Base-by-base conservation (phyloP, 2,888 invertebrate genomes). In the Tachystola acroxantha region DNA sequence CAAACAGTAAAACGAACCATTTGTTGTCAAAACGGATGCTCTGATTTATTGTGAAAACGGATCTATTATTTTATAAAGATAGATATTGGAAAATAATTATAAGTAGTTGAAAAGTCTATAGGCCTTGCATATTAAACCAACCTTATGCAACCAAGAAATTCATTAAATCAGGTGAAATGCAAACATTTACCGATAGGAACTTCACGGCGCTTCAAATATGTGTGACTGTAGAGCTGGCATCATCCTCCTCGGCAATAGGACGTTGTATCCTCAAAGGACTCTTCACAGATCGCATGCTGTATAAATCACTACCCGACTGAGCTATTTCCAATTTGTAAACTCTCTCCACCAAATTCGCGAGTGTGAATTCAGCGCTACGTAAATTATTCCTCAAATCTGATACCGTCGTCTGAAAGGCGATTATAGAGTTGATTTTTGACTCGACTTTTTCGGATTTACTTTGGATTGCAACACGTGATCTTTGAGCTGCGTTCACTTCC, bases 371-470 rank as follows among this genome's bases (percentile, higher is more conserved):
- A 1, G 64, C 69, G 0, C 25, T 6, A 0, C 41, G 47, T 9
- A 84, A 47, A 26, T 70, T 63, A 6, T 66, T 53, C 3, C 68
- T 57, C 4, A 85, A 43, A 2, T 40, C 36, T 1, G 39, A 32
- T 4, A 85, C 63, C 1, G 56, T 65, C 0, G 65, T 47, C 33
- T 78, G 70, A 0, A 79, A 34, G n/a, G 68, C 67, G 4, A 85
- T 20, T 58, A 82, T 64, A 0, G 59, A 54, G 36, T 71, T 53
- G 5, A 85, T 70, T 52, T 80, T 82, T 2, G 48, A 39, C 34
- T 77, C 64, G 2, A 85, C 48, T 39, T 59, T 71, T 14, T 53
- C 53, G 16, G 79, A 65, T 24, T 77, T 80, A 0, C 59, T 60
- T 3, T 54, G 41, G 7, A 80, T 72, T 0, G 43, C 41, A 9